Conservation (phyloP, 2,888 invertebrate genomes). For the Liopterus haemorrhoidalis region DNA sequence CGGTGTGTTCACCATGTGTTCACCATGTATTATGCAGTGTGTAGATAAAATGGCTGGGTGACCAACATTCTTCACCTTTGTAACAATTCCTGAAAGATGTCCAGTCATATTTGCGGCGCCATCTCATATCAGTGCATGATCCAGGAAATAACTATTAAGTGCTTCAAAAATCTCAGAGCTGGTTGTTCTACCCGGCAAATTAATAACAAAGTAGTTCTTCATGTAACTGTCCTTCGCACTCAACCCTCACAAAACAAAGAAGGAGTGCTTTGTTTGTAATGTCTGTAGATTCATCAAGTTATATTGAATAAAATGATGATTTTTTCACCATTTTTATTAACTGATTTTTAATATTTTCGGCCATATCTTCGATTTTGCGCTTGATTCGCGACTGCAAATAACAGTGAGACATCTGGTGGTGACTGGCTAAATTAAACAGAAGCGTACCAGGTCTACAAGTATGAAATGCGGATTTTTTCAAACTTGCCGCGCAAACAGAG, state of each 20-base stretch:
- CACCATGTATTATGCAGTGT: slow-evolving; percentile 22
- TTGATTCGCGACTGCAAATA: too few relatives aligned
- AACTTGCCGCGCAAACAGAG: too few relatives aligned
- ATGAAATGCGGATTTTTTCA: too few relatives aligned
- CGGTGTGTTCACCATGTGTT: slow-evolving; percentile 16
- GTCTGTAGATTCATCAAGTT: slow-evolving; percentile 23
- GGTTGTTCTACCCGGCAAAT: slow-evolving; percentile 18
- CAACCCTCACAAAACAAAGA: slow-evolving; percentile 20
- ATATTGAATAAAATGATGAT: slow-evolving; percentile 21
- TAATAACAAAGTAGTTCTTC: slow-evolving; percentile 24
- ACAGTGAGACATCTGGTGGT: too few relatives aligned
- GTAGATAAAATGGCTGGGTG: slow-evolving; percentile 12
- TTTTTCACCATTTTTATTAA: too few relatives aligned
- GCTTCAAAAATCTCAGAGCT: slow-evolving; percentile 21
- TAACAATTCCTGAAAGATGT: slow-evolving; percentile 13
- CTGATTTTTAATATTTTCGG: too few relatives aligned
- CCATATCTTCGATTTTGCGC: too few relatives aligned
- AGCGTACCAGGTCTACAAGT: too few relatives aligned
- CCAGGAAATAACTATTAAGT: slow-evolving; percentile 18
- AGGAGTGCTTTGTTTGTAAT: slow-evolving; percentile 14
- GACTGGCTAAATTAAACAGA: too few relatives aligned
- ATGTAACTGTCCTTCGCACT: slow-evolving; percentile 17
- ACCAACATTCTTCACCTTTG: slow-evolving; percentile 11
- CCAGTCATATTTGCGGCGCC: slow-evolving; percentile 14
- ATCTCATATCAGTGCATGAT: slow-evolving; percentile 18